Evolutionary conservation across 2,797 vertebrate genomes (phyloP), one percentile per base, ranked within the genome.

Genomic region (Mormyrops attenuatus): DNA sequence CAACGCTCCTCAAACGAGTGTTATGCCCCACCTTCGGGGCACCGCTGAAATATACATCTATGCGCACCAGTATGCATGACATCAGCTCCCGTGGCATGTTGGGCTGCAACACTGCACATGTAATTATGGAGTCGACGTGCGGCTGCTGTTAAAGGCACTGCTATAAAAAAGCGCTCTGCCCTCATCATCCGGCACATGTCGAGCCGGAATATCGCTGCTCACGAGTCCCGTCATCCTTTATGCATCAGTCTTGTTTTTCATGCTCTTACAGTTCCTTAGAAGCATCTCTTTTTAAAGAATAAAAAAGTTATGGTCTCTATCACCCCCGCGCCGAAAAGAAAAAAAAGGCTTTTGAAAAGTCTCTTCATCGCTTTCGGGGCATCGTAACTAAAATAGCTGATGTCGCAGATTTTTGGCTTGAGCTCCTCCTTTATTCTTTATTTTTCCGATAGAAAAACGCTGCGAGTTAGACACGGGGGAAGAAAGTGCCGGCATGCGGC

Each of bases 291-390:
- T 80, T 80, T 44, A 20, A 44, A 80, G 20, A n/a, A 41, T 41
- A 77, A 80, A 80, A 80, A 80, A 80, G 73, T 80, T 80, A 85
- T 9, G 3, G 82, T 26, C 80, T 47, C 82, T 26, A 49, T 85
- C 82, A 50, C n/a, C 26, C 38, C 53, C 53, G 11, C 53, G 38
- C 50, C 57, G 53, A 87, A 41, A 6, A 55, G 84, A 52, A 47
- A 82, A 69, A 49, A 49, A n/a, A 22, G 4, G 85, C 85, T 60
- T 57, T 87, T 87, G 52, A 57, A 87, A 57, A 57, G 50, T 86
- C 49, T 86, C 47, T 85, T 50, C 22, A 53, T 38, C 3, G 53
- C 52, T 87, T 55, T 55, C 15, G 17, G 85, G 53, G 85, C 30
- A 57, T 49, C 15, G 85, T 20, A 57, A 41, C 53, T 60, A 57